A percentile compares a stretch with the other conserved stretches of the same genome.
Evolutionary conservation across 53 echinoderm and acorn worm genomes (phyloP).

Genomic region (Arbacia lixula): DNA sequence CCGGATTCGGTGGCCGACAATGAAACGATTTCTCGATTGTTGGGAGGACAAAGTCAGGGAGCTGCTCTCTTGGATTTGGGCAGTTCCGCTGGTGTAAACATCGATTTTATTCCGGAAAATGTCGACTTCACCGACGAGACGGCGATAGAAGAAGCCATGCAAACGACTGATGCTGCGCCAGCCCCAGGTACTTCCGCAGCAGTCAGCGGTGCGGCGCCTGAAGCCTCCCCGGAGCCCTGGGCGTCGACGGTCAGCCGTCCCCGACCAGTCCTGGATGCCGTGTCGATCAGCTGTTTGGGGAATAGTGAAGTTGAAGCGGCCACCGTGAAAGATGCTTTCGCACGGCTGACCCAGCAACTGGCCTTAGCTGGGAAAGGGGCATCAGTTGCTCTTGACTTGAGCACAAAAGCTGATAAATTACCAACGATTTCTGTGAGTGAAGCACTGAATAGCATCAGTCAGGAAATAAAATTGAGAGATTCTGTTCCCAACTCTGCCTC

Average conservation of each 20-base stretch:
- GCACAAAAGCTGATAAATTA: constrained; percentile 12
- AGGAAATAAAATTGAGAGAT: constrained; percentile 28
- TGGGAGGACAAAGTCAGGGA: constrained; percentile 46
- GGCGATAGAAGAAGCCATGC: not conserved
- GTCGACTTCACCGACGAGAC: constrained; percentile 12
- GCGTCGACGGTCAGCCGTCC: no score
- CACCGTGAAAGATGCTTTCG: no score
- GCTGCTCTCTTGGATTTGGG: constrained; percentile 52
- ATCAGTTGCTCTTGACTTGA: constrained; percentile 31
- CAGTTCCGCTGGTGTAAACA: constrained; percentile 45
- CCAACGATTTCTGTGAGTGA: constrained; percentile 2
- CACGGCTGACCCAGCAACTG: no score
- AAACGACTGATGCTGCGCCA: not conserved
- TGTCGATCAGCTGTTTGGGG: no score
- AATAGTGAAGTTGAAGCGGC: no score
- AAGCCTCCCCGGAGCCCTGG: constrained; percentile 4
- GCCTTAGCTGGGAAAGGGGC: not conserved
- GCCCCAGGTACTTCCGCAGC: not conserved
- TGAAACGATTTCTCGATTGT: constrained; percentile 44
- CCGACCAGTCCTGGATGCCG: no score
- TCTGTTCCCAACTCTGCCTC: no score
- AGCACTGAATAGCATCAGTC: not conserved
- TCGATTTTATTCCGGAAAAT: constrained; percentile 48
- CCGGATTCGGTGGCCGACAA: constrained; percentile 53
- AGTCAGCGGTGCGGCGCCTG: not conserved